Evolutionary conservation across 2,888 invertebrate species (phyloP), one percentile per base, ranked within the genome.

Genomic region (Nipponacmea schrenckii): DNA sequence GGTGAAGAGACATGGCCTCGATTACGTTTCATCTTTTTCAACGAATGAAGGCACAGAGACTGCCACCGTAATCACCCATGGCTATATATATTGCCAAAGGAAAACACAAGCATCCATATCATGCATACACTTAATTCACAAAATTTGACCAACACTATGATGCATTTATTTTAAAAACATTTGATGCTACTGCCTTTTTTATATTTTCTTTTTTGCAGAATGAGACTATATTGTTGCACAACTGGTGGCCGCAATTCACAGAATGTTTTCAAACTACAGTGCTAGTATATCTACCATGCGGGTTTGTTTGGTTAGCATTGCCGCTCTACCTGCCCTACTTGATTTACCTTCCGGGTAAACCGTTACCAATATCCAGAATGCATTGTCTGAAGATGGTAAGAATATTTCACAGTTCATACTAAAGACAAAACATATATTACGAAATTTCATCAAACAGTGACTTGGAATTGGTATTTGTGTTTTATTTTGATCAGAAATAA

Each of bases 251-350:
- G 46, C 94, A 95, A 86, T 91, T 98, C 79, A 95, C 97, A 75
- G 91, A 91, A 86, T 98, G 98, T 89, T 96, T 98, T 89, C 94
- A 96, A 90, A 94, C 94, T 88, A 96, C 97, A 0, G 93, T 94
- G 1, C 90, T 98, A 44, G 91, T 95, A 67, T 98, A 96, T 96
- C 89, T 92, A 48, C 97, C 97, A 0, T 95, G 95, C 87, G 91
- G 92, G 69, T 96, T 94, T 88, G 90, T 96, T 17, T 96, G 95
- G 95, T 79, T 92, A 1, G 93, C 94, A 82, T 91, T 93, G 7
- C 89, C 93, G 48, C 90, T 95, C 46, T 86, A 84, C 73, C 24
- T 81, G 5, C 62, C 79, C 14, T 81, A 76, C 65, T 69, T 76
- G 15, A 68, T 78, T 56, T 48, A 72, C 4, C 68, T 69, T 26